A percentile compares a stretch with the other conserved stretches of the same genome.
Conservation (phyloP, 2,113 vertebrate species). For the Thunnus maccoyii region DNA sequence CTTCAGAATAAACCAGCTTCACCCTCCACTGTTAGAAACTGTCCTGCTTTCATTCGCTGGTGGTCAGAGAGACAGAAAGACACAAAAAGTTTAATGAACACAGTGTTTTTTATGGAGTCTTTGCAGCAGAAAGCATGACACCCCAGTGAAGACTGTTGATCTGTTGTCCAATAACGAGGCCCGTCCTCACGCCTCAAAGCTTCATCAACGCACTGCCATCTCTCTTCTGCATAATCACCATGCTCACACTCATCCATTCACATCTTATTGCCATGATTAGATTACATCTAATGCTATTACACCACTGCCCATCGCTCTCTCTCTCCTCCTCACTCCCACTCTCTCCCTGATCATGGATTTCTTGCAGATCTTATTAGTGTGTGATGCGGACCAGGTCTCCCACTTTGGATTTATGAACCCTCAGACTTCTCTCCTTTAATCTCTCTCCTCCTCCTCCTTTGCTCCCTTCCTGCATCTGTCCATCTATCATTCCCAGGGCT, state of each 20-base stretch:
- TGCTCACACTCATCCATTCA: constrained; percentile 79
- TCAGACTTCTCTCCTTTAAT: constrained; percentile 85
- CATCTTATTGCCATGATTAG: constrained; percentile 83
- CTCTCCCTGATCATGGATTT: constrained; percentile 79
- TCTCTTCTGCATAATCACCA: constrained; percentile 79
- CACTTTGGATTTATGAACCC: constrained; percentile 84
- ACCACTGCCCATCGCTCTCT: constrained; percentile 60
- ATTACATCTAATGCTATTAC: constrained; percentile 82
- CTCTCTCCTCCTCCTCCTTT: constrained; percentile 75
- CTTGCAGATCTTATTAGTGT: constrained; percentile 82
- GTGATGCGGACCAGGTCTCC: constrained; percentile 83
- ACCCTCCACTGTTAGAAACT: too few relatives aligned
- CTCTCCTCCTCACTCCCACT: constrained; percentile 35
- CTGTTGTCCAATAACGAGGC: constrained; percentile 54
- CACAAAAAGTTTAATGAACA: not conserved
- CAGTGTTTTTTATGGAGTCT: not conserved
- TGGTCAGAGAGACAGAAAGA: not conserved
- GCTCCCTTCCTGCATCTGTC: constrained; percentile 83
- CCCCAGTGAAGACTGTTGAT: constrained; percentile 24
- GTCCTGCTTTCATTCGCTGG: not conserved
- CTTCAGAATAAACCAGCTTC: too few relatives aligned
- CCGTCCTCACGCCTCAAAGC: constrained; percentile 50
- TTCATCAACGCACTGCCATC: constrained; percentile 69
- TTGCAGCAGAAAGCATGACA: constrained; percentile 7
- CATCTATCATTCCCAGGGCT: constrained; percentile 87